phyloP scores from a whole-genome alignment of 1,140 invertebrate genomes.

The Tetramorium parvispinum region DNA sequence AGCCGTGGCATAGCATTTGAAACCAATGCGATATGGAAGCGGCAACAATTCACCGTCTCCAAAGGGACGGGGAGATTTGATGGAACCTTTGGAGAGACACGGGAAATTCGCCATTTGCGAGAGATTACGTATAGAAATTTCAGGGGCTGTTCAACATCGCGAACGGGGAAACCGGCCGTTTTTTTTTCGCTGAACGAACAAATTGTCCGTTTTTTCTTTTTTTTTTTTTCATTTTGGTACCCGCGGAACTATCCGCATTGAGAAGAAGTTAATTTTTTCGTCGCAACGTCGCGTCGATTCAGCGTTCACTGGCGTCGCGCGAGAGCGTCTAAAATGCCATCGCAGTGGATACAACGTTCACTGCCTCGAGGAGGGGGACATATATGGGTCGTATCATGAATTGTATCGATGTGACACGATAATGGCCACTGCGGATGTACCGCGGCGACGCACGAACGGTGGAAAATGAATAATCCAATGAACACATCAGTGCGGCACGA shows the following conservation, averaged over 20 bases:
- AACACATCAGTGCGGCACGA: conserved; percentile 31
- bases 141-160: conserved; percentile 15
- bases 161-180: neutral
- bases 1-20: conserved; percentile 64
- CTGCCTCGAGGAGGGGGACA: neutral
- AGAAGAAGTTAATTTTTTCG: conserved; percentile 49
- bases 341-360: neutral
- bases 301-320: conserved; percentile 15
- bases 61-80: conserved; percentile 5
- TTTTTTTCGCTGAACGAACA: neutral
- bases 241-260: neutral
- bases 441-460: conserved; percentile 24
- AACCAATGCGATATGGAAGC: conserved; percentile 17
- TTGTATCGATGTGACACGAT: conserved; percentile 42
- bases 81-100: neutral
- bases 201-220: neutral
- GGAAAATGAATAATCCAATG: conserved; percentile 60
- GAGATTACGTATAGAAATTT: conserved; percentile 38
- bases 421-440: conserved; percentile 44
- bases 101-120: conserved; percentile 19
- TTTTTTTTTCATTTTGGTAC: neutral
- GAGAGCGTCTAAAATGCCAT: neutral
- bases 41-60: conserved; percentile 8
- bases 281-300: conserved; percentile 33
- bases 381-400: conserved; percentile 20